Conservation (phyloP, 1,140 invertebrate genomes). For the Aphaenogaster floridana region DNA sequence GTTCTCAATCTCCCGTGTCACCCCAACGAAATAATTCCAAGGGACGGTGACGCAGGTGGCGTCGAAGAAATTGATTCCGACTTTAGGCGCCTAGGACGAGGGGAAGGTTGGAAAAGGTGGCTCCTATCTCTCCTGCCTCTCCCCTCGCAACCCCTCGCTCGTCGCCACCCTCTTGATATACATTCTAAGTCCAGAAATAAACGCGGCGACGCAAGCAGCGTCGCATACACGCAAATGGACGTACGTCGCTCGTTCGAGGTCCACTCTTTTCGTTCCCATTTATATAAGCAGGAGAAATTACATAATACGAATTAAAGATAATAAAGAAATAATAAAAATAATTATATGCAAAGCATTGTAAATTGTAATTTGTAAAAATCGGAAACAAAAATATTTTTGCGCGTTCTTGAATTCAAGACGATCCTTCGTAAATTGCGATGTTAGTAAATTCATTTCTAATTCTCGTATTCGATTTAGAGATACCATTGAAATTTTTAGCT, state of each 20-base stretch:
- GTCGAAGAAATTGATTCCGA: conserved; percentile 60
- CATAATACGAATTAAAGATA: not conserved
- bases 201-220: not conserved
- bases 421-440: not conserved
- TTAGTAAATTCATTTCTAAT: not conserved
- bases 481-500: not conserved
- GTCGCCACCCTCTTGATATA: conserved; percentile 38
- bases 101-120: conserved; percentile 40
- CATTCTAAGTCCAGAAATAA: conserved; percentile 42
- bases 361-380: not conserved
- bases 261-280: not conserved
- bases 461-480: not conserved
- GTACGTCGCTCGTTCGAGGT: conserved; percentile 1
- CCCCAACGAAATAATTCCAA: conserved; percentile 52
- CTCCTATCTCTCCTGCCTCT: conserved; percentile 7
- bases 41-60: conserved; percentile 46
- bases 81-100: conserved; percentile 21
- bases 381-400: not conserved
- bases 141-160: not conserved
- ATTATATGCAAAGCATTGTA: not conserved
- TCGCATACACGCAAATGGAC: conserved; percentile 27
- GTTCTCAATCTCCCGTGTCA: conserved; percentile 11
- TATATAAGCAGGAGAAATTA: not conserved
- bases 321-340: not conserved
- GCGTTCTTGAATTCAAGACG: not conserved